These are phyloP conservation scores for Halocaridina rubra DNA, from an alignment of 2,888 invertebrate species.

Conservation along the genomic window DNA sequence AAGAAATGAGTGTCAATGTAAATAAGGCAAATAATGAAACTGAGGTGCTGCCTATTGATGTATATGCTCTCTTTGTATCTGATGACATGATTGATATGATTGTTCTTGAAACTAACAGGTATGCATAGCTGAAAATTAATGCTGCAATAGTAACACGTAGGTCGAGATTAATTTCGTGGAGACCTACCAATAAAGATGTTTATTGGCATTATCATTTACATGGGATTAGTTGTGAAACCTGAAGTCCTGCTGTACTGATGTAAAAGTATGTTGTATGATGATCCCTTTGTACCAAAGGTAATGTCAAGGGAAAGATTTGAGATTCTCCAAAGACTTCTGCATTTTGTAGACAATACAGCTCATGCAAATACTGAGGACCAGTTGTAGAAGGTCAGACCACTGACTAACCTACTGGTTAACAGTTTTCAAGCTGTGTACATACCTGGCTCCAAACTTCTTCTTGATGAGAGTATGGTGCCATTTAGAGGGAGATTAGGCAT, in stretches of 20 bases:
- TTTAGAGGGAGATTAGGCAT: slow-evolving; percentile 15
- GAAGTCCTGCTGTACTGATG: slow-evolving; percentile 36
- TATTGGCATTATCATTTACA: slow-evolving; percentile 24
- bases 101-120: slow-evolving; percentile 30
- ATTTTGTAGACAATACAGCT: slow-evolving; percentile 32
- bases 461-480: slow-evolving; percentile 26
- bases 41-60: slow-evolving; percentile 20
- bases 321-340: slow-evolving; percentile 9
- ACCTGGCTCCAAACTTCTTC: not conserved
- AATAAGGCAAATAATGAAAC: not conserved
- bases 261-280: slow-evolving; percentile 33
- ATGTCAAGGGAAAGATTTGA: slow-evolving; percentile 33
- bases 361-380: not conserved
- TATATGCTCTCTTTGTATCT: slow-evolving; percentile 25
- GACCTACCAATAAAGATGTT: slow-evolving; percentile 23
- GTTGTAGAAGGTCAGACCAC: not conserved
- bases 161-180: slow-evolving; percentile 27
- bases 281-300: slow-evolving; percentile 40
- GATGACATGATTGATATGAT: slow-evolving; percentile 29
- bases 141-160: slow-evolving; percentile 17
- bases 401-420: not conserved
- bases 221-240: slow-evolving; percentile 38
- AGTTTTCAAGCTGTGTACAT: not conserved
- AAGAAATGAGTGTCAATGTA: slow-evolving; percentile 20
- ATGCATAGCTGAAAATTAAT: slow-evolving; percentile 24